phyloP scores from a whole-genome alignment of 2,113 vertebrate genomes.

The Albula glossodonta region DNA sequence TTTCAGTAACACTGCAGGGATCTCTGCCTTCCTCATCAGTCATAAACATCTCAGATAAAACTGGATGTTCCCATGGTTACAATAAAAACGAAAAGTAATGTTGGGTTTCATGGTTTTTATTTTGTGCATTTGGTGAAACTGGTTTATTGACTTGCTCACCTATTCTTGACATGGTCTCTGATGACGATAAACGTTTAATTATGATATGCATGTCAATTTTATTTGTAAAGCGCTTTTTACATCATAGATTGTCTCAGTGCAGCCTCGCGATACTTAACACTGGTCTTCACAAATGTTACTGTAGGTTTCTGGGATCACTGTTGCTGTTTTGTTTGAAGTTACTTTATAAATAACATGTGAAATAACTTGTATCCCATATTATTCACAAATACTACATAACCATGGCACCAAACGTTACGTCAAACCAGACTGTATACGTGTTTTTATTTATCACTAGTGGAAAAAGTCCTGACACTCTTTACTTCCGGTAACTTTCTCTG shows the following conservation, averaged over 20 bases:
- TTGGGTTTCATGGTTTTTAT: neutral
- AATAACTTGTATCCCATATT: too few relatives aligned
- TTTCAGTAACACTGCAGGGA: neutral
- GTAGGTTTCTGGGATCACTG: too few relatives aligned
- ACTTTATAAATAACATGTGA: too few relatives aligned
- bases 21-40: neutral
- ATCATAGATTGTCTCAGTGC: too few relatives aligned
- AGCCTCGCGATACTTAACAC: too few relatives aligned
- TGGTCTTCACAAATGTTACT: too few relatives aligned
- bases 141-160: neutral
- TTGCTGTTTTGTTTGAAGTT: too few relatives aligned
- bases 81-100: slow-evolving; percentile 1
- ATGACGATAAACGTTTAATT: neutral
- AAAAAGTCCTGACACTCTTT: neutral
- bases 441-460: neutral
- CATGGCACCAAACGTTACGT: too few relatives aligned
- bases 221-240: too few relatives aligned
- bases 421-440: neutral
- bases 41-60: neutral
- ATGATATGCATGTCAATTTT: too few relatives aligned
- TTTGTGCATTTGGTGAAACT: neutral
- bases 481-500: neutral
- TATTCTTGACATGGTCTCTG: neutral
- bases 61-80: neutral
- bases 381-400: too few relatives aligned